These are phyloP conservation scores for Tetramorium simillimum DNA, from an alignment of 1,140 invertebrate genomes.

Conservation along the genomic window DNA sequence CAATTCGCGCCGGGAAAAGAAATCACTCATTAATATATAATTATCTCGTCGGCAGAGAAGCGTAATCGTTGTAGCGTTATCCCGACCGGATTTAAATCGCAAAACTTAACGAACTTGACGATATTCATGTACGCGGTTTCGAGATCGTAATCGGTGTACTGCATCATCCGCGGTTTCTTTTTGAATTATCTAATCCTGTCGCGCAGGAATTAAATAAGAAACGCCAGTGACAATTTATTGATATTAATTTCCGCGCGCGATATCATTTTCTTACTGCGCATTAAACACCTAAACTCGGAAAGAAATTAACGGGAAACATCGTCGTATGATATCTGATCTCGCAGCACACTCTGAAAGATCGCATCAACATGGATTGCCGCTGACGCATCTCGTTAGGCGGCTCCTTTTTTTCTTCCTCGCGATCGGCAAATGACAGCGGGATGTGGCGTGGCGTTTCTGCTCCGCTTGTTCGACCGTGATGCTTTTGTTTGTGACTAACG, in stretches of 20 bases:
- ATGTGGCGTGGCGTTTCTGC: background rate
- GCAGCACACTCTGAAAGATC: background rate
- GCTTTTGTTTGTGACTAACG: background rate
- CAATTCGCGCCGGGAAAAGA: background rate
- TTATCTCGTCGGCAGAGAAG: background rate
- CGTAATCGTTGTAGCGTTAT: background rate
- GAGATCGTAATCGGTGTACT: constrained; percentile 14
- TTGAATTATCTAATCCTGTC: constrained; percentile 8
- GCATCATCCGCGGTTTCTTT: background rate
- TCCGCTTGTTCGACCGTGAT: background rate
- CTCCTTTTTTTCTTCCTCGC: background rate
- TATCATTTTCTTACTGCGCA: background rate
- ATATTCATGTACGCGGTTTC: background rate
- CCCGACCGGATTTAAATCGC: background rate
- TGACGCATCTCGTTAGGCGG: background rate
- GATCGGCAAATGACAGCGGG: background rate
- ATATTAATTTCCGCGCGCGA: constrained; percentile 15
- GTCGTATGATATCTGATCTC: background rate
- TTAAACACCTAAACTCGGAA: background rate
- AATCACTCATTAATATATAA: background rate
- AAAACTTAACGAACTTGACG: background rate
- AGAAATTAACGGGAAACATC: background rate
- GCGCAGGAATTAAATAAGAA: constrained; percentile 25
- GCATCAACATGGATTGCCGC: background rate
- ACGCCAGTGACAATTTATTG: constrained; percentile 15